Conservation (phyloP, 2,797 vertebrate species). For the Hypotaenidia okinawae region DNA sequence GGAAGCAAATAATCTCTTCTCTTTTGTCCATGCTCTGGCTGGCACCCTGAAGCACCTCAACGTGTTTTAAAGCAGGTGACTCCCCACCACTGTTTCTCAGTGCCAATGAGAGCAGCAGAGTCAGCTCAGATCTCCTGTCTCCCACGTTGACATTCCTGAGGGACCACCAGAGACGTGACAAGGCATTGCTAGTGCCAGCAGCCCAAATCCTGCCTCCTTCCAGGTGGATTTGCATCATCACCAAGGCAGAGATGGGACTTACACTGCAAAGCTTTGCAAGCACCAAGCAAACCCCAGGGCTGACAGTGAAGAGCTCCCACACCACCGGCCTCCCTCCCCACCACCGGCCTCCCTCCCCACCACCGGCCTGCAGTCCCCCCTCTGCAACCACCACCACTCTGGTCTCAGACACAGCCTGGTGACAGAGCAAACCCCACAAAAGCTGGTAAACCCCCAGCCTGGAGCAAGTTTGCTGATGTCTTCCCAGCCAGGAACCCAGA, state of each 20-base stretch:
- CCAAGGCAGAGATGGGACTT: background rate
- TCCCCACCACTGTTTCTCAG: accelerated
- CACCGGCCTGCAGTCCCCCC: background rate
- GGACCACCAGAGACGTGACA: accelerated
- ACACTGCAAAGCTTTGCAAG: background rate
- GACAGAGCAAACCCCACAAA: background rate
- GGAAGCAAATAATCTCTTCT: background rate
- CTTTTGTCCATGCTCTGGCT: background rate
- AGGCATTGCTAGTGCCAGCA: background rate
- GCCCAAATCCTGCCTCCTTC: background rate
- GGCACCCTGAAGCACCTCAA: background rate
- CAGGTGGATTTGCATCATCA: background rate
- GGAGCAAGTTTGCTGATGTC: background rate
- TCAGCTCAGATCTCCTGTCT: background rate
- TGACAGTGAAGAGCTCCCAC: background rate
- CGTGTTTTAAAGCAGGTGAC: accelerated
- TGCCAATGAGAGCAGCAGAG: background rate
- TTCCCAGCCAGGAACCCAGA: accelerated
- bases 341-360: background rate
- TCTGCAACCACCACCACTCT: background rate
- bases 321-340: background rate
- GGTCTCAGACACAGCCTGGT: background rate
- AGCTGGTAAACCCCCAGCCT: background rate
- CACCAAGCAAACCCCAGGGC: background rate
- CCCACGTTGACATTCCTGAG: accelerated